phyloP scores from a whole-genome alignment of 2,113 vertebrate species.

The Abramis brama region DNA sequence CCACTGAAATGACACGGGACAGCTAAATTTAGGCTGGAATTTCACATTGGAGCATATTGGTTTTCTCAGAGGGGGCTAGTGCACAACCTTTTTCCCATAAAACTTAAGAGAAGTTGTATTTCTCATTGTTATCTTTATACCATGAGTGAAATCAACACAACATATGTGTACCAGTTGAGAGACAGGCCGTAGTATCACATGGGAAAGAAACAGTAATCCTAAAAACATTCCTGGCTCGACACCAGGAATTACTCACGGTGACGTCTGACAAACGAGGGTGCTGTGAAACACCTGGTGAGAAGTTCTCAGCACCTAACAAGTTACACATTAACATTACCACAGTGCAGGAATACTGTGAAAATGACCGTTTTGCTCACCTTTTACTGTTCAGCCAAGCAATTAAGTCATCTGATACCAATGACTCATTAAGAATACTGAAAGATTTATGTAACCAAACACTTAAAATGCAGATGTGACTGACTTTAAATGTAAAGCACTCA shows the following conservation, averaged over 20 bases:
- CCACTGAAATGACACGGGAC: conserved; percentile 59
- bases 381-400: conserved; percentile 19
- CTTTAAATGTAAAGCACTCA: conserved; percentile 3
- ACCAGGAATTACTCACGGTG: conserved; percentile 38
- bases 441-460: conserved; percentile 8
- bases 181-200: conserved; percentile 18
- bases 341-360: conserved; percentile 31
- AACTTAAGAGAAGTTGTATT: conserved; percentile 34
- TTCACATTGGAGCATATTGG: conserved; percentile 67
- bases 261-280: conserved; percentile 19
- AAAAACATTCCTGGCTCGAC: conserved; percentile 48
- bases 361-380: conserved; percentile 14
- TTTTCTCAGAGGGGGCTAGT: conserved; percentile 71
- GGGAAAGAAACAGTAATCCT: conserved; percentile 47
- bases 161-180: not conserved
- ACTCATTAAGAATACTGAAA: conserved; percentile 36
- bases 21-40: conserved; percentile 75
- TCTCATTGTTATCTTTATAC: conserved; percentile 34
- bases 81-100: conserved; percentile 72
- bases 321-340: conserved; percentile 65
- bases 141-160: not conserved
- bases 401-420: conserved; percentile 39
- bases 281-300: conserved; percentile 57
- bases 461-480: not conserved
- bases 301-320: conserved; percentile 46